Evolutionary conservation across 2,888 invertebrate species (phyloP).

Genomic region (Lasioglossum pauxillum): DNA sequence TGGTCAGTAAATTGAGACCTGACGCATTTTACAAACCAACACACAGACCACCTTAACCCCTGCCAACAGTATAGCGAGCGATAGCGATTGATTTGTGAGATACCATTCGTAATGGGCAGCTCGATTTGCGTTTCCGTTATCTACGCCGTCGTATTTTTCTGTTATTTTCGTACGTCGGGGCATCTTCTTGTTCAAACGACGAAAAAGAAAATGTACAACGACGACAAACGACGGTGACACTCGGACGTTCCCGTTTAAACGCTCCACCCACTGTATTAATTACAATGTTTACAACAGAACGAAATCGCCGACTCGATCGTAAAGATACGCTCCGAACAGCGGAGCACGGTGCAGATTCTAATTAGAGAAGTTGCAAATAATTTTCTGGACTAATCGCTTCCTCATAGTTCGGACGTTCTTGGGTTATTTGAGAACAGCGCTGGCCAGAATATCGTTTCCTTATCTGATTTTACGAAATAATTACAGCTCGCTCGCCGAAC

Average conservation of each 20-base stretch:
- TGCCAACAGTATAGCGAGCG: neutral
- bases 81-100: neutral
- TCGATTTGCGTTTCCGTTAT: neutral
- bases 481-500: neutral
- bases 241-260: neutral
- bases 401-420: neutral
- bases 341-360: too few relatives aligned
- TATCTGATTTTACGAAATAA: conserved; percentile 2
- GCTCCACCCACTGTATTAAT: neutral
- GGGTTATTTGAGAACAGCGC: neutral
- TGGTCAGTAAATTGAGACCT: neutral
- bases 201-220: neutral
- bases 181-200: neutral
- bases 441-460: neutral
- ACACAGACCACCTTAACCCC: neutral
- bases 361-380: conserved; percentile 2
- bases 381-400: neutral
- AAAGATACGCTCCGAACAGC: neutral
- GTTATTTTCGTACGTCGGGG: neutral
- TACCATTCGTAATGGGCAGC: neutral
- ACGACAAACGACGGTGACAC: neutral
- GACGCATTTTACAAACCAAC: neutral
- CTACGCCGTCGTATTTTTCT: neutral
- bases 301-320: neutral
- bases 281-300: neutral